These are phyloP conservation scores for Heliconius eleuchia DNA, from an alignment of 1,140 invertebrate species.

Conservation along the genomic window DNA sequence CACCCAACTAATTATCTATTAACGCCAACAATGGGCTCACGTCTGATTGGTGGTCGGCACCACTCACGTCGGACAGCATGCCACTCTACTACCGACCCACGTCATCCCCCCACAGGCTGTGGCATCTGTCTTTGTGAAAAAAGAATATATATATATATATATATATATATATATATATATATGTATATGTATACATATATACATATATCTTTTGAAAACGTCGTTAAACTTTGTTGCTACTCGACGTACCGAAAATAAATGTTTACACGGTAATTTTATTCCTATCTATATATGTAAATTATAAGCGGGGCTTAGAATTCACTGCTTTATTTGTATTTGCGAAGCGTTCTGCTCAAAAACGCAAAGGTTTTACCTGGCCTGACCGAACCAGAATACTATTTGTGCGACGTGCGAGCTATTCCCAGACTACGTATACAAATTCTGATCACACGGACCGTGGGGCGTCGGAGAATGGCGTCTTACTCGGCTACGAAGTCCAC, in stretches of 20 bases:
- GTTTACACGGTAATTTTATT: conserved; percentile 61
- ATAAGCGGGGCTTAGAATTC: conserved; percentile 64
- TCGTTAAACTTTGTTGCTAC: conserved; percentile 45
- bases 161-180: too few relatives aligned
- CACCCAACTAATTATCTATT: conserved; percentile 76
- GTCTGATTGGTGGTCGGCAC: conserved; percentile 44
- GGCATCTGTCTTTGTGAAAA: not conserved
- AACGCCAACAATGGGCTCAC: conserved; percentile 73
- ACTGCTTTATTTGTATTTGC: conserved; percentile 75
- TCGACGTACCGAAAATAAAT: conserved; percentile 46
- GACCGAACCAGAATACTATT: conserved; percentile 69
- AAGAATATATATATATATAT: not conserved
- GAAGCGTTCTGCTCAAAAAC: conserved; percentile 71
- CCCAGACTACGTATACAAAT: conserved; percentile 75
- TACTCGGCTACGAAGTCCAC: conserved; percentile 47
- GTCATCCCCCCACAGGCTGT: not conserved
- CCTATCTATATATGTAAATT: conserved; percentile 65
- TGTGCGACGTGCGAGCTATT: conserved; percentile 63
- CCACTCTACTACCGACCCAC: not conserved
- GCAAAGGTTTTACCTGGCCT: conserved; percentile 70
- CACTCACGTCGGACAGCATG: conserved; percentile 31
- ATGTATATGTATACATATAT: too few relatives aligned
- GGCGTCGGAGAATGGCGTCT: conserved; percentile 52
- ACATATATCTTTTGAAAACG: conserved; percentile 14
- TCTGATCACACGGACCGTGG: conserved; percentile 69